phyloP scores from a whole-genome alignment of 2,888 invertebrate genomes.

The Aproaerema taeniolella region DNA sequence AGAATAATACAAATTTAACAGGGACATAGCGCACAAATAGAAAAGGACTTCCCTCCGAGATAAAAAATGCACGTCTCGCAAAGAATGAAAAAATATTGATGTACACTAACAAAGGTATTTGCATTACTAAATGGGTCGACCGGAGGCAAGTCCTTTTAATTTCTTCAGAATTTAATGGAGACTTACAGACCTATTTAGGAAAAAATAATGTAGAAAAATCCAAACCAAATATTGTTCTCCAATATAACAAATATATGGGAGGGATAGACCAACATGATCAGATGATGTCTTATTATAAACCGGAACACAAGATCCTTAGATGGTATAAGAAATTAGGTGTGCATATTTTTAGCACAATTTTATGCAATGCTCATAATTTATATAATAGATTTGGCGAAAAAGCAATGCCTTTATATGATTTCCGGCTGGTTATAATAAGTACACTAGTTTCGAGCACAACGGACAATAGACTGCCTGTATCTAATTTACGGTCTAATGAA shows the following conservation, averaged over 20 bases:
- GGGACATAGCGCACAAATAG: background rate
- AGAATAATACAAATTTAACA: background rate
- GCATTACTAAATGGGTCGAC: background rate
- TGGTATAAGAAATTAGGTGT: constrained; percentile 11
- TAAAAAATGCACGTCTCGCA: background rate
- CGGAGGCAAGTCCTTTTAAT: constrained; percentile 4
- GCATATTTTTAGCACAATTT: background rate
- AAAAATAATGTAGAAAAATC: too few species aligned
- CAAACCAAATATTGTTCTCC: background rate
- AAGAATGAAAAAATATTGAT: background rate
- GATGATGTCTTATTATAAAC: constrained; percentile 8
- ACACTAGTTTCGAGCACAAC: too few species aligned
- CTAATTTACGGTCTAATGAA: background rate
- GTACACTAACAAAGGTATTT: background rate
- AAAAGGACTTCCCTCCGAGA: background rate
- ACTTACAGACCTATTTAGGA: background rate
- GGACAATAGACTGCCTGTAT: background rate
- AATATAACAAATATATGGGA: background rate
- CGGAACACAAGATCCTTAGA: constrained; percentile 6
- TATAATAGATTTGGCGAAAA: constrained; percentile 8
- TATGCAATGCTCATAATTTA: constrained; percentile 4
- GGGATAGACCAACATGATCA: constrained; percentile 2
- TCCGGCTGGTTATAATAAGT: background rate
- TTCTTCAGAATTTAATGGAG: constrained; percentile 2
- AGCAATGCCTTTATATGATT: constrained; percentile 1